Conservation (phyloP, 2,888 invertebrate genomes). For the Dryomyza anilis region DNA sequence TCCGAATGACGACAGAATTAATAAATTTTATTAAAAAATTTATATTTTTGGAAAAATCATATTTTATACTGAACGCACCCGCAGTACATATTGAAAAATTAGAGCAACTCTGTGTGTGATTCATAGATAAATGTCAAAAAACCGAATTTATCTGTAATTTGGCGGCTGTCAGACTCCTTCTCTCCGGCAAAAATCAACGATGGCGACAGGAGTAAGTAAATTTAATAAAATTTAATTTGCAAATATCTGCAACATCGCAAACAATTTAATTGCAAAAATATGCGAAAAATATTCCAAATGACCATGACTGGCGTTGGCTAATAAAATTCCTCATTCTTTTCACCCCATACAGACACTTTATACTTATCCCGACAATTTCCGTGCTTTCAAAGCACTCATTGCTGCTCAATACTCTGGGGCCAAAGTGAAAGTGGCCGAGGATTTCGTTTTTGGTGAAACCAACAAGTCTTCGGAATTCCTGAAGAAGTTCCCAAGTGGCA, state of each 20-base stretch:
- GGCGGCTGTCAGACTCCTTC: slow-evolving; percentile 47
- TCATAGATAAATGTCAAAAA: background rate
- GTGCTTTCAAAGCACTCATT: slow-evolving; percentile 96
- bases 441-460: slow-evolving; percentile 92
- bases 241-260: slow-evolving; percentile 47
- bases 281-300: background rate
- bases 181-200: slow-evolving; percentile 66
- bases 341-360: slow-evolving; percentile 75
- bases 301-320: background rate
- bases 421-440: slow-evolving; percentile 79
- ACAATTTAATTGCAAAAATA: slow-evolving; percentile 30
- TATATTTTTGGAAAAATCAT: too few species aligned
- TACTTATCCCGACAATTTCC: slow-evolving; percentile 97
- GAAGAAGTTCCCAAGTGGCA: slow-evolving; percentile 95
- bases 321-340: slow-evolving; percentile 24
- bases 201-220: slow-evolving; percentile 76
- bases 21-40: too few species aligned
- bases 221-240: slow-evolving; percentile 42
- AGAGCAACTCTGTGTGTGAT: background rate
- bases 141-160: slow-evolving; percentile 17
- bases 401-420: slow-evolving; percentile 96
- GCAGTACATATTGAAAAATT: too few species aligned
- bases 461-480: slow-evolving; percentile 86
- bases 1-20: too few species aligned
- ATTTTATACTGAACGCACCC: too few species aligned